phyloP scores from a whole-genome alignment of 2,113 vertebrate genomes.

The Hippopotamus amphibius region DNA sequence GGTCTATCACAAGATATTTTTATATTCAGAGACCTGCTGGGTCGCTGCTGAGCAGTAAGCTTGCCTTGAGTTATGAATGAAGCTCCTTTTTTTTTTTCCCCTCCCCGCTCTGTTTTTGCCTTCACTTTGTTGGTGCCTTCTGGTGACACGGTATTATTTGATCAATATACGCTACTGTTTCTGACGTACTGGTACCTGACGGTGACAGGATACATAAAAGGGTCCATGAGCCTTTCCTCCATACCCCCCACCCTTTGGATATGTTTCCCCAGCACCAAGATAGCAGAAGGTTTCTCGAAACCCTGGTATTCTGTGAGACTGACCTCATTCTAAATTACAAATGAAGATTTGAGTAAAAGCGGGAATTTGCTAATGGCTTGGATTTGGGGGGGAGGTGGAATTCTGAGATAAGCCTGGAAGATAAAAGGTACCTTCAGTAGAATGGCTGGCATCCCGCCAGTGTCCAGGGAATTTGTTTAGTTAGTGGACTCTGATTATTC shows the following conservation, averaged over 20 bases:
- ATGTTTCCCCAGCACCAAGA: slow-evolving; percentile 10
- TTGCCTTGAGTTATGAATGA: slow-evolving; percentile 81
- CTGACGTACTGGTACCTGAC: not conserved
- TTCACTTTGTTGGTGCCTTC: slow-evolving; percentile 76
- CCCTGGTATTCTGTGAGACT: slow-evolving; percentile 1
- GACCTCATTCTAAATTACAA: slow-evolving; percentile 54
- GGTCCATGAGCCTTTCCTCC: not conserved
- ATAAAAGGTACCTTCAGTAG: slow-evolving; percentile 85
- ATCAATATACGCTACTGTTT: slow-evolving; percentile 18
- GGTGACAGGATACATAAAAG: not conserved
- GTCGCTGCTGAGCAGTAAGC: slow-evolving; percentile 83
- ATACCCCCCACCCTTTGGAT: not conserved
- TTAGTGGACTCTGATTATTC: slow-evolving; percentile 86
- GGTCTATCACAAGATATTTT: slow-evolving; percentile 85
- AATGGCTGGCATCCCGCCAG: slow-evolving; percentile 87
- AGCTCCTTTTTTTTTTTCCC: not conserved
- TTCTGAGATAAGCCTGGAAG: slow-evolving; percentile 68
- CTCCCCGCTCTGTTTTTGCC: not conserved
- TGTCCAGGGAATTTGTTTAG: slow-evolving; percentile 85
- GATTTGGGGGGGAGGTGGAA: not conserved
- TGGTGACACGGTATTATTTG: slow-evolving; percentile 49
- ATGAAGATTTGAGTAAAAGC: slow-evolving; percentile 55
- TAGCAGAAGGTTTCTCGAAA: slow-evolving; percentile 54
- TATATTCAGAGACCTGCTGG: slow-evolving; percentile 86
- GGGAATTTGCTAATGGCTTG: slow-evolving; percentile 69